These are phyloP conservation scores for Melitaea athalia DNA, from an alignment of 2,888 invertebrate species.

Conservation along the genomic window DNA sequence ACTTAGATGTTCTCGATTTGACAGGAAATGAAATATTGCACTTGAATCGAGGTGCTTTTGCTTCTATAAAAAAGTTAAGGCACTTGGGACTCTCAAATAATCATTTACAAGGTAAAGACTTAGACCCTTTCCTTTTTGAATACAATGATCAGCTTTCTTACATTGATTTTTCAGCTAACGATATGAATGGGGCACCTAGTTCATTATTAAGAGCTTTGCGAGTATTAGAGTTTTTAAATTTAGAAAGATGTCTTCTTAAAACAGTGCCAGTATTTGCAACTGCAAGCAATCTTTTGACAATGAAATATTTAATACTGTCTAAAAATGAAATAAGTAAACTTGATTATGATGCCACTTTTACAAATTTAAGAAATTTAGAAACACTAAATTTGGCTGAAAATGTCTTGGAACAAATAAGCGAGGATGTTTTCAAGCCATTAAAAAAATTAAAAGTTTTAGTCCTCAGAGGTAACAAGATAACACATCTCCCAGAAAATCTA, in stretches of 20 bases:
- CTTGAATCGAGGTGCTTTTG: constrained; percentile 55
- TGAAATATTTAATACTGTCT: constrained; percentile 58
- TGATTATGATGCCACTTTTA: constrained; percentile 47
- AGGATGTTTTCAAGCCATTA: constrained; percentile 54
- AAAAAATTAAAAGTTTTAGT: constrained; percentile 56
- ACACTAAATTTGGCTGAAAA: constrained; percentile 61
- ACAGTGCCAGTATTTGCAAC: constrained; percentile 59
- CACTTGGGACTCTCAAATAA: constrained; percentile 60
- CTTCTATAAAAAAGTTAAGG: constrained; percentile 50
- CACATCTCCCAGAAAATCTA: constrained; percentile 54
- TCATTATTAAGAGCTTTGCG: constrained; percentile 50
- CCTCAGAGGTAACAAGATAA: constrained; percentile 60
- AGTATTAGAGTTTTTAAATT: constrained; percentile 50
- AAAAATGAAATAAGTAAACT: constrained; percentile 58
- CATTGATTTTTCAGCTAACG: constrained; percentile 60
- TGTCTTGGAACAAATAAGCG: constrained; percentile 54
- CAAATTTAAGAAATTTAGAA: constrained; percentile 55
- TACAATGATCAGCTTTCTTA: constrained; percentile 46
- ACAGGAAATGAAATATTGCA: constrained; percentile 51
- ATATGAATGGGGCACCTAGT: constrained; percentile 54
- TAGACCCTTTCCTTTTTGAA: constrained; percentile 53
- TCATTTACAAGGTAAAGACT: constrained; percentile 48
- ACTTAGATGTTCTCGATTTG: constrained; percentile 55
- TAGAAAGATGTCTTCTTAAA: constrained; percentile 55
- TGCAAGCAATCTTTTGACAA: constrained; percentile 53